Evolutionary conservation across 2,888 invertebrate genomes (phyloP), one percentile per base, ranked within the genome.

Genomic region (Mythimna lalbum): DNA sequence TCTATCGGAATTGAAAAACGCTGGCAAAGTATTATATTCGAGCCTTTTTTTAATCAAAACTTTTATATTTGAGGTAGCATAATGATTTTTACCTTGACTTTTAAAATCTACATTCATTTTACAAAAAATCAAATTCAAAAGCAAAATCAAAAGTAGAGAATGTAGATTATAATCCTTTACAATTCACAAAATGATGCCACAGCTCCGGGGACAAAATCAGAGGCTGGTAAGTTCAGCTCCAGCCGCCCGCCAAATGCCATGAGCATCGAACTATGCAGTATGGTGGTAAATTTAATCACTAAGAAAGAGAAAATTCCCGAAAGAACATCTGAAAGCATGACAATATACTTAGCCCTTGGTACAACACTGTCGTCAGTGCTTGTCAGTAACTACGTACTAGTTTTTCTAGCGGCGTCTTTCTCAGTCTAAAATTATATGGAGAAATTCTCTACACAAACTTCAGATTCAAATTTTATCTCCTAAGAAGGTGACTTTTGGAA

Each of bases 141-240:
- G 17, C 5, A n/a, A 52, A 43, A 62, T 21, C 12, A 21, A 10
- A 36, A 9, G 4, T 31, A 17, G 1, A 50, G 7, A 71, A 36
- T 55, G 19, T 10, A 47, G 7, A 43, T 66, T 43, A 27, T 27
- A 12, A 17, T 52, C 19, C 36, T 39, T 27, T 31, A 59, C 31
- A 68, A 47, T 52, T 67, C 19, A 36, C 17, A 23, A 43, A 71
- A 36, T 31, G 27, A 59, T 57, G 36, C 49, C 21, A 6, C 33
- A 27, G 59, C 4, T 7, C 12, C 27, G 6, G 4, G 36, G 12
- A 43, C 49, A 61, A 56, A 50, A n/a, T 19, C 61, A 27, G 14
- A 1, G 21, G 7, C 55, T 50, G 27, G 39, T n/a, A 55, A 55
- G 39, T 55, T 60, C 19, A 75, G 23, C 17, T 19, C 12, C 27